Percentiles rank a stretch among this genome's conserved stretches.
Evolutionary conservation across 2,888 invertebrate genomes (phyloP).

Genomic region (Sphaerophoria rueppellii): DNA sequence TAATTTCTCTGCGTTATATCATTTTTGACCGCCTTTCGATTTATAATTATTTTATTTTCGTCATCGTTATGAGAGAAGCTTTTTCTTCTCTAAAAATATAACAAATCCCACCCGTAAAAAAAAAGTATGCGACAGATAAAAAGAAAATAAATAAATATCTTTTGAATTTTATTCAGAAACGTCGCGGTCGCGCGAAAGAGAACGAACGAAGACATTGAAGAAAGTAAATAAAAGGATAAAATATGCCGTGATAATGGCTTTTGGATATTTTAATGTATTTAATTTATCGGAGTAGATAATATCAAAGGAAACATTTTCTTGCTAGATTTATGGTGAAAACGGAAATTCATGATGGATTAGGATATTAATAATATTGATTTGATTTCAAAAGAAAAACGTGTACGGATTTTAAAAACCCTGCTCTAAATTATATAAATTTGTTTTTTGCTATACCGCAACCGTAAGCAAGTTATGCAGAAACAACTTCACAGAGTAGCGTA

Average conservation of each 20-base stretch:
- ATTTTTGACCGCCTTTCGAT: constrained; percentile 41
- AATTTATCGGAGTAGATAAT: constrained; percentile 52
- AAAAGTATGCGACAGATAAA: constrained; percentile 17
- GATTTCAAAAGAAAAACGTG: no score
- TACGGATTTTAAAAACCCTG: no score
- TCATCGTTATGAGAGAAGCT: constrained; percentile 22
- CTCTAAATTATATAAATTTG: no score
- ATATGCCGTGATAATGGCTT: background rate
- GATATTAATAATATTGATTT: no score
- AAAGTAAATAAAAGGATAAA: constrained; percentile 14
- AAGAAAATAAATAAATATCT: background rate
- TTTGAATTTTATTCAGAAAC: background rate
- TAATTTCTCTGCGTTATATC: constrained; percentile 15
- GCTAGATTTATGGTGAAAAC: no score
- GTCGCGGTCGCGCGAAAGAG: background rate
- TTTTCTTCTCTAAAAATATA: constrained; percentile 41
- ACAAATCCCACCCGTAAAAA: constrained; percentile 8
- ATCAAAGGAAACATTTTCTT: constrained; percentile 48
- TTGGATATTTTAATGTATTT: constrained; percentile 32
- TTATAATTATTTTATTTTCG: constrained; percentile 41
- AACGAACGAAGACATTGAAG: background rate
- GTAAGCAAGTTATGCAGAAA: no score
- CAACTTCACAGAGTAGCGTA: no score
- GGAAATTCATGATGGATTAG: no score
- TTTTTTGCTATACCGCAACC: no score